Conservation (phyloP, 2,888 invertebrate species). For the Shargacucullia verbasci region DNA sequence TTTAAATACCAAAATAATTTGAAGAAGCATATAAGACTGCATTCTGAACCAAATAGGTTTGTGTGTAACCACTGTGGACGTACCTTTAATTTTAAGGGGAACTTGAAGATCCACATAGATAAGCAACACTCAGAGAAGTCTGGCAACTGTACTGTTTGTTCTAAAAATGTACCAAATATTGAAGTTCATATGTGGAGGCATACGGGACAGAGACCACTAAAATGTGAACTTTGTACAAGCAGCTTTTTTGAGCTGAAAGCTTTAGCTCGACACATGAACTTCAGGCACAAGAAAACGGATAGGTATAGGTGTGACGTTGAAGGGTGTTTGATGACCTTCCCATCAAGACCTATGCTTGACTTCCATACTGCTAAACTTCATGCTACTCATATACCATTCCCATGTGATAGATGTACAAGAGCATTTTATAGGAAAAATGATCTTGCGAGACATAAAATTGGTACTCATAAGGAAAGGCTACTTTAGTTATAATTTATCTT, state of each 20-base stretch:
- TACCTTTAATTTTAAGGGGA: slow-evolving; percentile 84
- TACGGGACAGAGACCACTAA: slow-evolving; percentile 82
- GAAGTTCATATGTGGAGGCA: slow-evolving; percentile 88
- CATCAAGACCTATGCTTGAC: slow-evolving; percentile 76
- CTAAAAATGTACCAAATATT: slow-evolving; percentile 86
- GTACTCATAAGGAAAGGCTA: slow-evolving; percentile 77
- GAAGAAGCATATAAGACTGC: slow-evolving; percentile 82
- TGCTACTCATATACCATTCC: slow-evolving; percentile 71
- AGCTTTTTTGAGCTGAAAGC: slow-evolving; percentile 74
- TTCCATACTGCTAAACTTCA: slow-evolving; percentile 79
- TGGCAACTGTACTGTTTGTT: slow-evolving; percentile 84
- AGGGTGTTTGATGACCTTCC: slow-evolving; percentile 74
- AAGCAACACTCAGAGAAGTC: slow-evolving; percentile 88
- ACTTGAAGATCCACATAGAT: slow-evolving; percentile 85
- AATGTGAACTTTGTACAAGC: slow-evolving; percentile 78
- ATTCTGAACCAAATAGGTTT: slow-evolving; percentile 70
- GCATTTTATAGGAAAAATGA: slow-evolving; percentile 83
- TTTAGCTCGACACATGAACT: slow-evolving; percentile 78
- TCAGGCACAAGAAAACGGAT: slow-evolving; percentile 75
- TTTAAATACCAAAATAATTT: slow-evolving; percentile 87
- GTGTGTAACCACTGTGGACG: slow-evolving; percentile 79
- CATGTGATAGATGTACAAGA: slow-evolving; percentile 77
- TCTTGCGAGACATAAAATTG: slow-evolving; percentile 78
- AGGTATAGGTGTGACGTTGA: slow-evolving; percentile 74
- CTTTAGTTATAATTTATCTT: slow-evolving; percentile 18